phyloP scores from a whole-genome alignment of 2,888 invertebrate species.

The Galeopsomyia nigrocyanea region DNA sequence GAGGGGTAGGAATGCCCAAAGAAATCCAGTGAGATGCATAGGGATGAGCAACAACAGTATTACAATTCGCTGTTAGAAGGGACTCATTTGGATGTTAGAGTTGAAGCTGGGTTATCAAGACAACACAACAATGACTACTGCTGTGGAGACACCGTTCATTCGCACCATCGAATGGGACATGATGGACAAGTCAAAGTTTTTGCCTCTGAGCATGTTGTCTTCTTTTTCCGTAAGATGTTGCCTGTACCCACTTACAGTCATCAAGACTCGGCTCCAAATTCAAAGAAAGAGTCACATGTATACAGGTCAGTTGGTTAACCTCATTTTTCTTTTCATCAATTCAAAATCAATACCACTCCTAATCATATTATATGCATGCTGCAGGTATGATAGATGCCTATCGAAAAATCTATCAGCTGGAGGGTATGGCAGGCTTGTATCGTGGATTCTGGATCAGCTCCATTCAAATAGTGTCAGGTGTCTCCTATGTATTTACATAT shows the following conservation, averaged over 20 bases:
- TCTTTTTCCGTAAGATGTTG: conserved; percentile 81
- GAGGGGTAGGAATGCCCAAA: conserved; percentile 59
- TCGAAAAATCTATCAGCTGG: conserved; percentile 85
- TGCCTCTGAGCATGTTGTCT: conserved; percentile 91
- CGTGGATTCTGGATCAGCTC: conserved; percentile 96
- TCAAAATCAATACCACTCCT: too few relatives aligned
- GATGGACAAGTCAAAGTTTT: conserved; percentile 97
- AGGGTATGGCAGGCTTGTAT: conserved; percentile 91
- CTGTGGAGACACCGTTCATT: conserved; percentile 76
- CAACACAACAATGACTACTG: conserved; percentile 66
- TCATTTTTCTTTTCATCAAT: conserved; percentile 5
- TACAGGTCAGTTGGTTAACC: conserved; percentile 71
- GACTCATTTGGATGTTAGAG: conserved; percentile 41
- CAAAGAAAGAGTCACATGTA: conserved; percentile 88
- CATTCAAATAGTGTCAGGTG: conserved; percentile 86
- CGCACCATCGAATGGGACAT: conserved; percentile 97
- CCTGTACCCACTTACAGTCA: conserved; percentile 92
- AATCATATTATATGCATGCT: not conserved
- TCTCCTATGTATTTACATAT: conserved; percentile 94
- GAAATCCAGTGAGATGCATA: conserved; percentile 62
- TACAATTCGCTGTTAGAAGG: conserved; percentile 34
- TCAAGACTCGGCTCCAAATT: conserved; percentile 94
- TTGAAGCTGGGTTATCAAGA: conserved; percentile 11
- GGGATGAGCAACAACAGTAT: conserved; percentile 54
- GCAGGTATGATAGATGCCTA: conserved; percentile 88